A percentile compares a stretch with the other conserved stretches of the same genome.
Evolutionary conservation across 2,888 invertebrate genomes (phyloP).

Genomic region (Philopedon plagiatum): DNA sequence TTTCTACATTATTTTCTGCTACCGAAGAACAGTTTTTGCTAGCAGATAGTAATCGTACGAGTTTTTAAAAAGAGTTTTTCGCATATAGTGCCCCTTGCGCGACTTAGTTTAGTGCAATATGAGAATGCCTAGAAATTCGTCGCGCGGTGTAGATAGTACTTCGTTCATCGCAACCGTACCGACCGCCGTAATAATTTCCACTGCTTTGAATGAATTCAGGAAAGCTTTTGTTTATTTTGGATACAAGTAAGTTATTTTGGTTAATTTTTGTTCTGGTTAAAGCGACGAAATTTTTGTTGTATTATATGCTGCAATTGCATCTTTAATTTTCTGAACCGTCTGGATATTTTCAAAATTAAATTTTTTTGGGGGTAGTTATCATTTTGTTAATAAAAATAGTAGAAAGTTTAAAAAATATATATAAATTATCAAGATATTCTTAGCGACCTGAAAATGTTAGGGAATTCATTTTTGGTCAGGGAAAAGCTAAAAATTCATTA

Average conservation of each 20-base stretch:
- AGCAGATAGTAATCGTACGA: constrained; percentile 59
- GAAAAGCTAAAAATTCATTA: no score
- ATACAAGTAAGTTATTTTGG: constrained; percentile 68
- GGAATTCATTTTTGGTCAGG: no score
- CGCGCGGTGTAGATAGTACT: constrained; percentile 61
- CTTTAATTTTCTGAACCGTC: no score
- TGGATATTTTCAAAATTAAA: no score
- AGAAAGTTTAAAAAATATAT: no score
- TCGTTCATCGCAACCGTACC: constrained; percentile 64
- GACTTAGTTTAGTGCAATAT: constrained; percentile 47
- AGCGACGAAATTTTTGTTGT: no score
- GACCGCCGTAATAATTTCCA: constrained; percentile 69
- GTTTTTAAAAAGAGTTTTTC: constrained; percentile 43
- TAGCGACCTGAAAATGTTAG: no score
- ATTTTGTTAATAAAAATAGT: no score
- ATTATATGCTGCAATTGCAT: no score
- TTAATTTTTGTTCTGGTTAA: not conserved
- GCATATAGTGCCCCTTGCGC: constrained; percentile 51
- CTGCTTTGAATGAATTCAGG: constrained; percentile 69
- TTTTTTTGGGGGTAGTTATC: no score
- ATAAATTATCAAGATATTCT: no score
- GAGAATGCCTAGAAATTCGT: constrained; percentile 54
- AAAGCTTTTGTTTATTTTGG: constrained; percentile 70
- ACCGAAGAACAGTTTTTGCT: constrained; percentile 37
- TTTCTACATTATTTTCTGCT: constrained; percentile 61